phyloP scores from a whole-genome alignment of 2,113 vertebrate genomes.

The Monopterus albus region DNA sequence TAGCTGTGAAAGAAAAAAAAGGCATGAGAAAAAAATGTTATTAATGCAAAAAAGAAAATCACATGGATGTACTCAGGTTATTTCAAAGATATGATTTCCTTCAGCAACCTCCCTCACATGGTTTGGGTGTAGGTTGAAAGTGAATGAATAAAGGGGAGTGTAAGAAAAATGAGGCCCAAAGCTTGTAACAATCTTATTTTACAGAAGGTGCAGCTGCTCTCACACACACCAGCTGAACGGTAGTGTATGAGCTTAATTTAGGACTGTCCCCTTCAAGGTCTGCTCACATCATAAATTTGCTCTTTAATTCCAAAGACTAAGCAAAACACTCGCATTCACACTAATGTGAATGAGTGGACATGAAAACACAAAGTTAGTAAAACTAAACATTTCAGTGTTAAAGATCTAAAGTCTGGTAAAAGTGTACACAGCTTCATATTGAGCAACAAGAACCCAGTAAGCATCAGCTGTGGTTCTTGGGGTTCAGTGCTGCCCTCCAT shows the following conservation, averaged over 20 bases:
- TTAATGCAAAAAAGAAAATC: too few relatives aligned
- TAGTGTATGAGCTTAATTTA: conserved; percentile 1
- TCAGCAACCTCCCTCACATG: too few relatives aligned
- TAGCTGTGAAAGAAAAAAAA: too few relatives aligned
- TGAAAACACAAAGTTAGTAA: neutral
- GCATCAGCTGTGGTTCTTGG: neutral
- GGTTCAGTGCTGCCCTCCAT: conserved; percentile 60
- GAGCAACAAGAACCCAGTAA: neutral
- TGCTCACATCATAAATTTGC: neutral
- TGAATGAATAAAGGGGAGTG: too few relatives aligned
- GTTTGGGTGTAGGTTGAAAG: too few relatives aligned
- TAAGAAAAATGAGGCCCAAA: too few relatives aligned
- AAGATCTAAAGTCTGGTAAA: neutral
- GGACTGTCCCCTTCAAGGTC: neutral
- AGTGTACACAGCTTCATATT: neutral
- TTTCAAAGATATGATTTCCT: too few relatives aligned
- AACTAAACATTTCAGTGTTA: neutral
- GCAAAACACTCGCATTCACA: too few relatives aligned
- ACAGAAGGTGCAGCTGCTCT: conserved; percentile 4
- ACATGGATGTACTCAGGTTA: too few relatives aligned
- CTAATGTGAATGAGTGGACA: too few relatives aligned
- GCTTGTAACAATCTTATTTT: conserved; percentile 42
- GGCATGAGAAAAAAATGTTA: too few relatives aligned
- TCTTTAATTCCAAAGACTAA: neutral
- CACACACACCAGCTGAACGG: neutral